Percentiles rank a stretch among this genome's conserved stretches.
Evolutionary conservation across 2,113 vertebrate genomes (phyloP).

Genomic region (Ranitomeya variabilis): DNA sequence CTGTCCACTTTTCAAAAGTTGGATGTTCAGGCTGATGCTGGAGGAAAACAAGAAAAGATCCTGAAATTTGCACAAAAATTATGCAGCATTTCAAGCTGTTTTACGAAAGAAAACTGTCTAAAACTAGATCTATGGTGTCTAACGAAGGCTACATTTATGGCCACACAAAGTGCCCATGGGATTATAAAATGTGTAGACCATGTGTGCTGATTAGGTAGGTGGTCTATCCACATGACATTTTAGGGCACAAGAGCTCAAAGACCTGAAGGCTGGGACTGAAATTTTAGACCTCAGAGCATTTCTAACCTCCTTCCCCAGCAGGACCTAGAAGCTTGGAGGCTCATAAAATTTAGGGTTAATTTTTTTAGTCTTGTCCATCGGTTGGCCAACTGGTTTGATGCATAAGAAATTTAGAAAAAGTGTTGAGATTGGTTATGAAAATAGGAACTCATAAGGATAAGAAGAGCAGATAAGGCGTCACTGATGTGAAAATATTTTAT

Average conservation of each 20-base stretch:
- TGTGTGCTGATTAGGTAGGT: too few species aligned
- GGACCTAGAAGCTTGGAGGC: neutral
- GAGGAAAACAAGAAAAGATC: too few species aligned
- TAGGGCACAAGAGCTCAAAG: too few species aligned
- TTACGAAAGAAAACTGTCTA: too few species aligned
- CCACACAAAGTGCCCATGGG: neutral
- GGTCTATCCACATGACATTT: too few species aligned
- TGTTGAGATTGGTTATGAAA: neutral
- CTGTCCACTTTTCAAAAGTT: too few species aligned
- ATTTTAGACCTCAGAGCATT: neutral
- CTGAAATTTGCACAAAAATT: too few species aligned
- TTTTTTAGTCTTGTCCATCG: neutral
- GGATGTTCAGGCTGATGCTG: too few species aligned
- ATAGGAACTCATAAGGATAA: neutral
- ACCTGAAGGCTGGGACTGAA: too few species aligned
- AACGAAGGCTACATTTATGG: neutral
- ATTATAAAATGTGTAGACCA: too few species aligned
- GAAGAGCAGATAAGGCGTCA: neutral
- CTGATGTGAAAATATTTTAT: conserved; percentile 4
- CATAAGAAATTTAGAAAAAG: neutral
- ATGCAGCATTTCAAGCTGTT: too few species aligned
- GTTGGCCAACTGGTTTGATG: too few species aligned
- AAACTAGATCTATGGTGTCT: neutral
- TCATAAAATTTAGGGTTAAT: neutral
- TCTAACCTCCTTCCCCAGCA: neutral